These are phyloP conservation scores for Phyllostomus discolor DNA, from an alignment of 2,113 vertebrate species.

Conservation along the genomic window DNA sequence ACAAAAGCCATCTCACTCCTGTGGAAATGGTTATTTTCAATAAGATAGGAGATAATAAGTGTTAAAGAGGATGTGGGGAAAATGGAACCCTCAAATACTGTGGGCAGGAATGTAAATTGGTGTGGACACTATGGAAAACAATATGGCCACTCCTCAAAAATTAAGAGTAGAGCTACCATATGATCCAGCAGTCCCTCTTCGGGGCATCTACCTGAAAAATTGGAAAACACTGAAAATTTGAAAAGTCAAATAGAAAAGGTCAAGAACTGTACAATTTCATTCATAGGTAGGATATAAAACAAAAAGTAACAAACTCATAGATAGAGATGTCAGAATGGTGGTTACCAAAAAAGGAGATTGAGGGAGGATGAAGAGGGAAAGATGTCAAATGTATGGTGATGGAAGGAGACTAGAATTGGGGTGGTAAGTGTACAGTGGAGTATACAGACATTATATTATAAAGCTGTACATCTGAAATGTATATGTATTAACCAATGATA, in stretches of 20 bases:
- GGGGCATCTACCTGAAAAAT: background rate
- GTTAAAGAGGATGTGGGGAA: background rate
- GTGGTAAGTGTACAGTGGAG: background rate
- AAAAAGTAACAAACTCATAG: background rate
- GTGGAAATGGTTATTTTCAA: background rate
- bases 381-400: background rate
- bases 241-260: background rate
- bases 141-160: background rate
- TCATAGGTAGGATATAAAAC: background rate
- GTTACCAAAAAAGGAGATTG: background rate
- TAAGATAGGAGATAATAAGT: background rate
- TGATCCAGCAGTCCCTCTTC: background rate
- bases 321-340: background rate
- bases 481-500: background rate
- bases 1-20: background rate
- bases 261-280: background rate
- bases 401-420: background rate
- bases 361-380: background rate
- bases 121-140: background rate
- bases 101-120: background rate
- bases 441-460: background rate
- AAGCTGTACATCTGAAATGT: background rate
- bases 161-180: background rate
- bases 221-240: background rate
- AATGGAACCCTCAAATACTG: background rate